These are phyloP conservation scores for Gnatocerus cornutus DNA, from an alignment of 2,888 invertebrate species.

Conservation along the genomic window DNA sequence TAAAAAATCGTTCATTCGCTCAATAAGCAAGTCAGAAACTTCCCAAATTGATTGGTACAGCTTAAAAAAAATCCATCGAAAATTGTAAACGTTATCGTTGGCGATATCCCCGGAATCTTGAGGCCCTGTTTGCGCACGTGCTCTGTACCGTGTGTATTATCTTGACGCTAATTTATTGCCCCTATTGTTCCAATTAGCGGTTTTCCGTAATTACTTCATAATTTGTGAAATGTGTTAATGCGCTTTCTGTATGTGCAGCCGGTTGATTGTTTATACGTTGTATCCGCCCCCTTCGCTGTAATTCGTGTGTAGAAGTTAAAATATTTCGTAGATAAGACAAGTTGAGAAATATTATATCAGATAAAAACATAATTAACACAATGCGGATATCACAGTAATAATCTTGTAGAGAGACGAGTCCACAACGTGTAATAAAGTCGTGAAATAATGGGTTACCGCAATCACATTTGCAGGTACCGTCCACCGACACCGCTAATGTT, in stretches of 20 bases:
- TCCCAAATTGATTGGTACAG: too few relatives aligned
- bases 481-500: slow-evolving; percentile 53
- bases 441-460: slow-evolving; percentile 48
- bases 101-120: too few relatives aligned
- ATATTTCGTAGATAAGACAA: slow-evolving; percentile 45
- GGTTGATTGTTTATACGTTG: slow-evolving; percentile 1
- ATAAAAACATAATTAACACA: slow-evolving; percentile 50
- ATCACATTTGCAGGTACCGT: slow-evolving; percentile 47
- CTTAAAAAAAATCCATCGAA: too few relatives aligned
- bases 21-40: too few relatives aligned
- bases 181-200: slow-evolving; percentile 26
- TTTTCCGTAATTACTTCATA: slow-evolving; percentile 33
- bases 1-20: too few relatives aligned
- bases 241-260: slow-evolving; percentile 1
- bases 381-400: slow-evolving; percentile 45
- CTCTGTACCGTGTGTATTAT: background rate
- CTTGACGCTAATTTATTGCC: slow-evolving; percentile 21
- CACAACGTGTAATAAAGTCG: slow-evolving; percentile 48
- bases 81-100: too few relatives aligned
- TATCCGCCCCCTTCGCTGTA: slow-evolving; percentile 20
- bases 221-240: slow-evolving; percentile 31
- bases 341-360: slow-evolving; percentile 47
- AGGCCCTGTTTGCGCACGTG: background rate
- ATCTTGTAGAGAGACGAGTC: slow-evolving; percentile 39
- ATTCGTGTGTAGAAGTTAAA: slow-evolving; percentile 44